These are phyloP conservation scores for Colostygia pectinataria DNA, from an alignment of 2,888 invertebrate genomes.

Conservation along the genomic window DNA sequence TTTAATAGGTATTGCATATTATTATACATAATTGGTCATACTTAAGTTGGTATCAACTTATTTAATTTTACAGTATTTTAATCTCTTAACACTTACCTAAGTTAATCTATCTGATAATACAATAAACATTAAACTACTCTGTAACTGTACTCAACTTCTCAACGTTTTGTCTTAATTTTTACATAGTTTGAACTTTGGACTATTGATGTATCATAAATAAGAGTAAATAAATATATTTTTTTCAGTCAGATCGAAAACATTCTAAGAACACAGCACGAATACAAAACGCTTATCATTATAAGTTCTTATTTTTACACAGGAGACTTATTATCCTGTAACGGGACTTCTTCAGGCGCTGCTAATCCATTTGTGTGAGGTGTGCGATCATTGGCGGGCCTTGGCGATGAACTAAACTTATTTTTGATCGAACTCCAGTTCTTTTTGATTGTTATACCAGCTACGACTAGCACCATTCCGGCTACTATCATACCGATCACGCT, in stretches of 20 bases:
- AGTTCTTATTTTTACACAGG: constrained; percentile 54
- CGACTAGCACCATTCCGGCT: constrained; percentile 77
- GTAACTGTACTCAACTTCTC: constrained; percentile 6
- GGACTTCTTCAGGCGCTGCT: constrained; percentile 68
- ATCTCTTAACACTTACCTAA: constrained; percentile 10
- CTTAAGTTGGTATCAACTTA: constrained; percentile 1
- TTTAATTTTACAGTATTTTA: constrained; percentile 9
- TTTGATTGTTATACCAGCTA: constrained; percentile 79
- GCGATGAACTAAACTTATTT: constrained; percentile 65
- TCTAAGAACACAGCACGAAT: constrained; percentile 24
- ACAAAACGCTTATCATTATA: constrained; percentile 31
- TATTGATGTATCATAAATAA: constrained; percentile 39
- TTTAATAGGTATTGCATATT: background rate
- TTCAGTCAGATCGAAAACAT: constrained; percentile 70
- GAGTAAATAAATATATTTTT: constrained; percentile 42
- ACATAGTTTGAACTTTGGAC: constrained; percentile 7
- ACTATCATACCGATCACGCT: constrained; percentile 79
- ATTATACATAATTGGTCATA: background rate
- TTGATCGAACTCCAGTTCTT: constrained; percentile 82
- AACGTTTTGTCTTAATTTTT: constrained; percentile 9
- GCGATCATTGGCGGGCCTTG: constrained; percentile 60
- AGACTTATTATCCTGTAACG: constrained; percentile 67
- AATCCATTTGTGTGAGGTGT: constrained; percentile 57
- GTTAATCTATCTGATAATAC: constrained; percentile 4
- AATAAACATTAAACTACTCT: constrained; percentile 15